These are phyloP conservation scores for Neopipo cinnamomea DNA, from an alignment of 2,113 vertebrate species.

Conservation along the genomic window DNA sequence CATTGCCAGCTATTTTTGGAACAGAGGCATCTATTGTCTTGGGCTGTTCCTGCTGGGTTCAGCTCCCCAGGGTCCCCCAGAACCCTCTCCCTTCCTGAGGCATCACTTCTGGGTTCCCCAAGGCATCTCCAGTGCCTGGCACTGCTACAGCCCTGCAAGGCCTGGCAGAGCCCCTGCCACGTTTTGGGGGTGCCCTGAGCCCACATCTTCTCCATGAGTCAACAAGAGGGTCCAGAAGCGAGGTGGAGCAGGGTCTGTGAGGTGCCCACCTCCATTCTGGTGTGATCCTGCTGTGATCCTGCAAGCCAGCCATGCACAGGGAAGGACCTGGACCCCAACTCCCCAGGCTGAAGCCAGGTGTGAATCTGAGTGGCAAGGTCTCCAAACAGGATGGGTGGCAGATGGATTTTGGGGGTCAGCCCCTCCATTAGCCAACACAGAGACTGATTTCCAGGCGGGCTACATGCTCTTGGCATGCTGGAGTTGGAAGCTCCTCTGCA, in stretches of 20 bases:
- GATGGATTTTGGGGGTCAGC: not conserved
- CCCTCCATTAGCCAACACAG: not conserved
- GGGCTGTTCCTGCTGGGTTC: not conserved
- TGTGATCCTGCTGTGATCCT: not conserved
- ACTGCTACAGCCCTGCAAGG: not conserved
- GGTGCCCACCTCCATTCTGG: not conserved
- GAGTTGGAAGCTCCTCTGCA: accelerated
- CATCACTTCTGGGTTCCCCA: not conserved
- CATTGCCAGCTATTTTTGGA: conserved; percentile 24
- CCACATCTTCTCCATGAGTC: not conserved
- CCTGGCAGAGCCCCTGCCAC: not conserved
- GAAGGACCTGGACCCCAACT: not conserved
- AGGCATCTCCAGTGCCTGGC: not conserved
- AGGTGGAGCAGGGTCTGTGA: not conserved
- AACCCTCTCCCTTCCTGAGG: not conserved
- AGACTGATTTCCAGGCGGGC: not conserved
- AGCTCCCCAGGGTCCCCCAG: not conserved
- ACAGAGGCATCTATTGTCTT: not conserved
- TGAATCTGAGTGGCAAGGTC: not conserved
- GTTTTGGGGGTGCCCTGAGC: not conserved
- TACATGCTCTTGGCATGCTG: not conserved
- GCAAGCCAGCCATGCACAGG: not conserved
- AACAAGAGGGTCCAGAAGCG: not conserved
- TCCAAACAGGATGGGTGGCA: not conserved
- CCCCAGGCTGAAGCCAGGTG: not conserved